Percentiles rank a stretch among this genome's conserved stretches.
Conservation (phyloP, 2,113 vertebrate species). For the Hippocampus comes region DNA sequence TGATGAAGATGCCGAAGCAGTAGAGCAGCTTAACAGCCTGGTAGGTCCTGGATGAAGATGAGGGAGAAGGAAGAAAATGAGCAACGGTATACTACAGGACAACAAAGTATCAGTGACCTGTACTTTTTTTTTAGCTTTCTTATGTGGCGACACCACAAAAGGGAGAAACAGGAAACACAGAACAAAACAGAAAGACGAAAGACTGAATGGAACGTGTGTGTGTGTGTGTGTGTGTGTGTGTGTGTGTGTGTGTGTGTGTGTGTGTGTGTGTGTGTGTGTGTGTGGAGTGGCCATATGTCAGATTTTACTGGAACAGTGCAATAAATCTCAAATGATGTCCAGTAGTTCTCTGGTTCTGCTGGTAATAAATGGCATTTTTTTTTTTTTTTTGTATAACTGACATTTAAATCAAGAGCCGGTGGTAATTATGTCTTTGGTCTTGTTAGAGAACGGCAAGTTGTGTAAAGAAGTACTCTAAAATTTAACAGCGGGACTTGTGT, state of each 20-base stretch:
- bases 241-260: no score
- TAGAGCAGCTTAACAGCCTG: conserved; percentile 93
- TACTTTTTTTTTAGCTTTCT: no score
- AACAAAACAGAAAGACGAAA: no score
- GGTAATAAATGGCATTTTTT: background rate
- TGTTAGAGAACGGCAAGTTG: background rate
- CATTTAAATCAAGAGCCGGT: background rate
- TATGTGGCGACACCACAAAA: no score
- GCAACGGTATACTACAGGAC: background rate
- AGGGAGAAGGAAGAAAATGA: background rate
- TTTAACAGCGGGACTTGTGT: background rate
- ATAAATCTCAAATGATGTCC: no score
- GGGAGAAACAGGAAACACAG: no score
- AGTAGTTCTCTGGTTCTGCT: background rate
- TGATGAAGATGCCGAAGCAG: conserved; percentile 90
- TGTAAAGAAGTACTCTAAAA: background rate
- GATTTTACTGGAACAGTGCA: no score
- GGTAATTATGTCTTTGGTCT: background rate
- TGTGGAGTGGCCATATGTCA: no score
- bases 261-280: no score
- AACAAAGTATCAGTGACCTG: background rate
- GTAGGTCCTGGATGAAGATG: conserved; percentile 79
- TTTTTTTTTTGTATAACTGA: background rate
- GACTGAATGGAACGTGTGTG: no score
- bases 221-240: no score